These are phyloP conservation scores for Drosophila ohnishii DNA, from an alignment of 1,140 invertebrate genomes.

Conservation along the genomic window DNA sequence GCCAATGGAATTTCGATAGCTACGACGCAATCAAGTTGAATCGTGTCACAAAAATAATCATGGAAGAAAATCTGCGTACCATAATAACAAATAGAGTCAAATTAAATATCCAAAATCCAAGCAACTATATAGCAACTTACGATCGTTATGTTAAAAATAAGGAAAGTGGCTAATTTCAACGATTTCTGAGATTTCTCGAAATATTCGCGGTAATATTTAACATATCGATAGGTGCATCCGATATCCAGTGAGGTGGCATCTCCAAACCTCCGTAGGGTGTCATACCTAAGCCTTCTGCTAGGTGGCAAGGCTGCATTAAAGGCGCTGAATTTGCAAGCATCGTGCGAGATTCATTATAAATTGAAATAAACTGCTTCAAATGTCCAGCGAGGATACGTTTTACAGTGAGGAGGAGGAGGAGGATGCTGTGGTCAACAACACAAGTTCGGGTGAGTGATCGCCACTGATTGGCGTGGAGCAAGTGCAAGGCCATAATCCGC, in stretches of 20 bases:
- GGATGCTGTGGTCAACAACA: slow-evolving; percentile 21
- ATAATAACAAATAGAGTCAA: background rate
- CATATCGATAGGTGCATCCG: slow-evolving; percentile 9
- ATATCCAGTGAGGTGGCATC: background rate
- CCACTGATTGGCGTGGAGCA: too few relatives aligned
- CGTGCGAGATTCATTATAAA: background rate
- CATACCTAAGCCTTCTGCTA: background rate
- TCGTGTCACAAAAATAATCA: background rate
- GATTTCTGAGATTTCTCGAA: background rate
- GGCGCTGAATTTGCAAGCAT: slow-evolving; percentile 34
- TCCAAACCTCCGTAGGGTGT: too few relatives aligned
- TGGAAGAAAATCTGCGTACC: too few relatives aligned
- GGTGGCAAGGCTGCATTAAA: slow-evolving; percentile 21
- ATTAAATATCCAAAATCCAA: background rate
- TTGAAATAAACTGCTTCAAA: background rate
- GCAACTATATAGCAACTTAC: background rate
- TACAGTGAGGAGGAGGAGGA: slow-evolving; percentile 31
- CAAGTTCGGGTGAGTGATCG: slow-evolving; percentile 38
- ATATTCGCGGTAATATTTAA: background rate
- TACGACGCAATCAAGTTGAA: background rate
- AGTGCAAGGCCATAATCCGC: background rate
- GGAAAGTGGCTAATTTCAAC: background rate
- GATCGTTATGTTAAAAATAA: background rate
- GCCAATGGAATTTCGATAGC: background rate
- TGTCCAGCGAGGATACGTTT: slow-evolving; percentile 52